phyloP scores from a whole-genome alignment of 1,140 invertebrate species.

The Drosophila triauraria region DNA sequence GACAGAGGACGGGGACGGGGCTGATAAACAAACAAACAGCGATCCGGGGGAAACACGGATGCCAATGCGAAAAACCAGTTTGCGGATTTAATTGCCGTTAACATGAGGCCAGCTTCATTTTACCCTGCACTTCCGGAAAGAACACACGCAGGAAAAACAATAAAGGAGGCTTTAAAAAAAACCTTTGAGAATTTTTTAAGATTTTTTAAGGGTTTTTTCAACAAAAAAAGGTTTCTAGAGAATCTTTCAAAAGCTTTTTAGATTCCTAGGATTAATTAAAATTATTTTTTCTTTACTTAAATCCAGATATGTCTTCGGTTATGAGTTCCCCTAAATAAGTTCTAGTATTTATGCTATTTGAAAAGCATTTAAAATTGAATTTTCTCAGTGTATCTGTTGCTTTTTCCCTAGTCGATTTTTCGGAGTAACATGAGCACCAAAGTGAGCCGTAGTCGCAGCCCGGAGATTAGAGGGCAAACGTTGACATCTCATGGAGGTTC shows the following conservation, averaged over 20 bases:
- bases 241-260: too few relatives aligned
- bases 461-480: constrained; percentile 71
- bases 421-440: constrained; percentile 61
- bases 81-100: constrained; percentile 83
- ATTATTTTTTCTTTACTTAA: too few relatives aligned
- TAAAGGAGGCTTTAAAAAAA: too few relatives aligned
- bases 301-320: not conserved
- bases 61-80: constrained; percentile 76
- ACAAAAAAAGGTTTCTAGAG: too few relatives aligned
- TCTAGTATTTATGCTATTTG: too few relatives aligned
- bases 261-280: too few relatives aligned
- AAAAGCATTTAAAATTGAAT: too few relatives aligned
- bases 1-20: not conserved
- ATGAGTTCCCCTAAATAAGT: not conserved
- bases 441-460: constrained; percentile 25
- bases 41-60: constrained; percentile 31
- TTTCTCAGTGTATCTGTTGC: not conserved
- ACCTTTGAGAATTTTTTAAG: too few relatives aligned
- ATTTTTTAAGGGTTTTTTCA: too few relatives aligned
- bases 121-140: constrained; percentile 13
- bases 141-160: not conserved
- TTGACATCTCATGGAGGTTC: constrained; percentile 49
- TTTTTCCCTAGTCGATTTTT: constrained; percentile 1
- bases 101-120: constrained; percentile 67
- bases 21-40: constrained; percentile 42